phyloP scores from a whole-genome alignment of 2,888 invertebrate species.

The Leptopterna dolabrata region DNA sequence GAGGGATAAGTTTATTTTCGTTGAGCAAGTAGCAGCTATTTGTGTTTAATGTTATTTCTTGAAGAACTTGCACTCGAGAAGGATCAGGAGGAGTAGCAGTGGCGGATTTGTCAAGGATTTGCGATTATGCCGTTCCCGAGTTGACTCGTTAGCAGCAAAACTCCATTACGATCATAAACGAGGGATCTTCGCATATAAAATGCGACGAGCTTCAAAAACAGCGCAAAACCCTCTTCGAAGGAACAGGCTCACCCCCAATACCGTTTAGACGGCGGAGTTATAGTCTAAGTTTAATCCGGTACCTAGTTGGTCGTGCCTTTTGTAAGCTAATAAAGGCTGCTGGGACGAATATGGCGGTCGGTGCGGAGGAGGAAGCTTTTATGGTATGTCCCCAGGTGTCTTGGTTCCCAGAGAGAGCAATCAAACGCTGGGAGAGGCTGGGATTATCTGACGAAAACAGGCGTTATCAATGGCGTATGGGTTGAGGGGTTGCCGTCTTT shows the following conservation, averaged over 20 bases:
- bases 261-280: neutral
- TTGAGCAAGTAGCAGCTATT: too few species aligned
- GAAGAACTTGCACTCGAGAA: too few species aligned
- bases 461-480: neutral
- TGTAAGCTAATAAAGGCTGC: constrained; percentile 23
- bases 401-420: constrained; percentile 15
- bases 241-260: neutral
- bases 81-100: neutral
- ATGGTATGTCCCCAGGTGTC: constrained; percentile 18
- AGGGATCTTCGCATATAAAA: neutral
- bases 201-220: neutral
- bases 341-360: neutral
- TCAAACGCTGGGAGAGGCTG: neutral
- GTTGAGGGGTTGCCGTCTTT: neutral
- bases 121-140: neutral
- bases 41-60: too few species aligned
- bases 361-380: neutral
- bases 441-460: constrained; percentile 28
- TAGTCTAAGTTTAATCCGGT: constrained; percentile 24
- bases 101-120: neutral
- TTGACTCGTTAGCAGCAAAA: neutral
- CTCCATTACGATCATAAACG: neutral
- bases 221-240: neutral
- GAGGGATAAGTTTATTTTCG: too few species aligned
- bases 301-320: neutral